Conservation (phyloP, 2,113 vertebrate genomes). For the Saccopteryx bilineata region DNA sequence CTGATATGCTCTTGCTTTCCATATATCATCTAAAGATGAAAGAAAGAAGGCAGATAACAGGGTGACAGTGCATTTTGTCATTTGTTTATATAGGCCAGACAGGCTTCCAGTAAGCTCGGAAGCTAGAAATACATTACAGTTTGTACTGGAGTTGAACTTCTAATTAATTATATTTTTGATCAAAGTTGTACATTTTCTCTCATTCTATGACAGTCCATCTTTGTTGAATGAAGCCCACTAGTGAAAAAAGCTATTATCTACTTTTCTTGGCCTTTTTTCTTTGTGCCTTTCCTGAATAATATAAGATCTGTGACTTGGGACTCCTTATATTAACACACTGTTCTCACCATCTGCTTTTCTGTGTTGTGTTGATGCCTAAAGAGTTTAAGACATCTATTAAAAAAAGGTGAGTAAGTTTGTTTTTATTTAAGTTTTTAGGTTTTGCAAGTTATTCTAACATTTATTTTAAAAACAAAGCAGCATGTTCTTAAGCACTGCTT, state of each 20-base stretch:
- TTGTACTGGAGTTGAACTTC: neutral
- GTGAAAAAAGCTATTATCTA: neutral
- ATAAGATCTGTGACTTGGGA: constrained; percentile 27
- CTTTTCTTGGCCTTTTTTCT: neutral
- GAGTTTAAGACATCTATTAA: neutral
- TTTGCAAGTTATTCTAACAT: neutral
- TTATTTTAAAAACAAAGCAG: constrained; percentile 52
- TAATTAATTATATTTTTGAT: constrained; percentile 42
- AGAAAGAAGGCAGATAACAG: neutral
- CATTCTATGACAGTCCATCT: neutral
- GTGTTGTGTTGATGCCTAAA: neutral
- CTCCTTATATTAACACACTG: neutral
- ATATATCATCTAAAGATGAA: neutral
- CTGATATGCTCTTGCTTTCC: neutral
- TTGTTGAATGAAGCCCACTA: neutral
- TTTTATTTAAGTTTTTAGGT: neutral
- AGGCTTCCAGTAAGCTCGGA: neutral
- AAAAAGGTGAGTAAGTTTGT: neutral
- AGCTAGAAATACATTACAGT: neutral
- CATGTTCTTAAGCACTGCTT: neutral
- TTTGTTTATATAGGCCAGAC: neutral
- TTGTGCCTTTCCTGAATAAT: constrained; percentile 1
- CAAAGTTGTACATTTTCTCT: constrained; percentile 24
- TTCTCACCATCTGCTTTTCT: constrained; percentile 33
- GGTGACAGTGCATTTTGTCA: neutral